These are phyloP conservation scores for Ochropleura plecta DNA, from an alignment of 2,888 invertebrate genomes.

Conservation along the genomic window DNA sequence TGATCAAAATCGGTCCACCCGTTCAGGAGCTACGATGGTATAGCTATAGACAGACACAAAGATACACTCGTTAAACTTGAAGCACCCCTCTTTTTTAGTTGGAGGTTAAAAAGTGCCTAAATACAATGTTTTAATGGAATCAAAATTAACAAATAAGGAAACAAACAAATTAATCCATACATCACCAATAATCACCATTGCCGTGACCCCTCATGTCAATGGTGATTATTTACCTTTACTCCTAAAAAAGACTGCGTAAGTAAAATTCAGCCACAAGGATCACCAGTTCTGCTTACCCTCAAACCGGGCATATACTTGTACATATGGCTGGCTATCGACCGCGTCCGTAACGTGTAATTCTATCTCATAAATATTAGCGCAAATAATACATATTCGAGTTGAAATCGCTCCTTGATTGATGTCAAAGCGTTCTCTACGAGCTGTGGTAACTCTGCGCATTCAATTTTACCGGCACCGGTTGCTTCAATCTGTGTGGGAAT, in stretches of 20 bases:
- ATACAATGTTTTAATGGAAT: neutral
- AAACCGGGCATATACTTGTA: constrained; percentile 14
- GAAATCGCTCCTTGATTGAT: constrained; percentile 74
- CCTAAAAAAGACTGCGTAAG: constrained; percentile 3
- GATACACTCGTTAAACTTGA: too few species aligned
- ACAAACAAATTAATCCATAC: neutral
- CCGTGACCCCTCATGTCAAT: neutral
- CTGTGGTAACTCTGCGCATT: constrained; percentile 43
- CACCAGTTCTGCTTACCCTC: constrained; percentile 39
- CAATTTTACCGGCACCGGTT: constrained; percentile 15
- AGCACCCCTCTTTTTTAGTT: too few species aligned
- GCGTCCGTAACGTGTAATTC: constrained; percentile 74
- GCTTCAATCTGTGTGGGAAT: constrained; percentile 23
- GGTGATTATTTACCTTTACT: too few species aligned
- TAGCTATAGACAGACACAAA: too few species aligned
- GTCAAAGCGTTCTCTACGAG: constrained; percentile 64
- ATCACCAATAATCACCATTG: neutral
- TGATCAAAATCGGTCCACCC: too few species aligned
- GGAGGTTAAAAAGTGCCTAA: neutral
- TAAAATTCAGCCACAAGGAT: constrained; percentile 13
- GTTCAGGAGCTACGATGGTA: too few species aligned
- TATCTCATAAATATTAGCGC: constrained; percentile 77
- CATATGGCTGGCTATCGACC: constrained; percentile 54
- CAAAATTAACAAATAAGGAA: neutral
- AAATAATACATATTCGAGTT: constrained; percentile 78